Base-by-base conservation (phyloP, 1,140 invertebrate species). In the Zaprionus nigranus region DNA sequence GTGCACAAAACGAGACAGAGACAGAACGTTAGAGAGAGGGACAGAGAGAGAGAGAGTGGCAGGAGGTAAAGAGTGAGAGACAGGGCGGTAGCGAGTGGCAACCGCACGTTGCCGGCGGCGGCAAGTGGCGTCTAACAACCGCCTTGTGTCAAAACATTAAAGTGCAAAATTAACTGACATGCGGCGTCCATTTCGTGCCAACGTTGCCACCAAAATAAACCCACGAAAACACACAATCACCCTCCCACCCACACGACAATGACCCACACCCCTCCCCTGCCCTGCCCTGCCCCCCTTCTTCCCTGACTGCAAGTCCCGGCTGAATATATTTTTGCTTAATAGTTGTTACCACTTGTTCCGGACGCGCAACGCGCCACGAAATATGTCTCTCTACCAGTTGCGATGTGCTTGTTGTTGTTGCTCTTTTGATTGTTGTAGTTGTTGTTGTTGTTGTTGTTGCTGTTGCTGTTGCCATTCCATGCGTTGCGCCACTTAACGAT, bases 81-180 rank as follows among this genome's bases (percentile, higher is more conserved):
- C n/a, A n/a, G n/a, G n/a, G n/a, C n/a, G n/a, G n/a, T n/a, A n/a
- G n/a, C n/a, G n/a, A 28, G 26, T 56, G 53, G 26, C 53, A 28
- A 56, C 30, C 56, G 28, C 56, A 56, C 22, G 56, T 58, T 58
- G 56, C 26, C 12, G 13, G 58, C 46, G 15, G 60, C 34, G 30
- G 70, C 61, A 78, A 78, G 72, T 78, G 76, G 72, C 66, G 59
- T 76, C 61, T 79, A 79, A 79, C 77, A 79, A 76, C 58, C 73
- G 73, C 63, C 60, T 69, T 76, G 73, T 71, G 73, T 71, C 77
- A 72, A 67, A 79, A 76, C 77, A 79, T 79, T 79, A 79, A 79
- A 79, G 73, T 76, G 77, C 72, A 76, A 64, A 79, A 76, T 79
- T 71, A 79, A 79, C 73, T 67, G 77, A 72, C 77, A 72, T 75